These are phyloP conservation scores for Campoletis raptor DNA, from an alignment of 2,888 invertebrate species.

Conservation along the genomic window DNA sequence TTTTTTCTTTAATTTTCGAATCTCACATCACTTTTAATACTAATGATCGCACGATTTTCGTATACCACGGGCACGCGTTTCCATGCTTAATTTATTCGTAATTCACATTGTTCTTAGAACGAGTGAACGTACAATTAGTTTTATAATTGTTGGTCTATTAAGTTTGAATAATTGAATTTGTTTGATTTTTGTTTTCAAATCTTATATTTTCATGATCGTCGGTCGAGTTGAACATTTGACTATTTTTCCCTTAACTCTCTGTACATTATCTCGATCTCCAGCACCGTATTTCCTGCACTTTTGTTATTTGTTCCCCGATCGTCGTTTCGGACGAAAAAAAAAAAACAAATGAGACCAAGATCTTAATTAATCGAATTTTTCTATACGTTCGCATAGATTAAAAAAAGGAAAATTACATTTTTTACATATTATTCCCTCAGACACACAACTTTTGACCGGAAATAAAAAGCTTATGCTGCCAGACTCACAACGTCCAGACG, in stretches of 20 bases:
- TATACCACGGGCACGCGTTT: conserved; percentile 41
- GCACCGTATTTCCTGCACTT: conserved; percentile 10
- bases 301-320: conserved; percentile 27
- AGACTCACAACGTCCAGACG: background rate
- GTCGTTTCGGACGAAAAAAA: conserved; percentile 11
- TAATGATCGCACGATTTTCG: conserved; percentile 68
- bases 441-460: background rate
- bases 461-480: background rate
- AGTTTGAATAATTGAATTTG: conserved; percentile 30
- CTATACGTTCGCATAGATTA: conserved; percentile 14
- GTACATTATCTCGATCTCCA: conserved; percentile 21
- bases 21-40: conserved; percentile 64
- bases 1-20: conserved; percentile 45
- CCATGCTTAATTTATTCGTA: conserved; percentile 34
- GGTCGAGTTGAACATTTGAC: conserved; percentile 56
- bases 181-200: conserved; percentile 17
- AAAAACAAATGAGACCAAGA: background rate
- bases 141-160: conserved; percentile 33
- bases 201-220: conserved; percentile 35
- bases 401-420: conserved; percentile 25
- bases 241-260: conserved; percentile 47
- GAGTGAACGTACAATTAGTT: conserved; percentile 55
- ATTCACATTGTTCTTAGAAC: conserved; percentile 61
- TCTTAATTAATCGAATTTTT: conserved; percentile 2
- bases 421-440: conserved; percentile 13